These are phyloP conservation scores for Dolichoris vasculosae DNA, from an alignment of 1,140 invertebrate genomes.

Conservation along the genomic window DNA sequence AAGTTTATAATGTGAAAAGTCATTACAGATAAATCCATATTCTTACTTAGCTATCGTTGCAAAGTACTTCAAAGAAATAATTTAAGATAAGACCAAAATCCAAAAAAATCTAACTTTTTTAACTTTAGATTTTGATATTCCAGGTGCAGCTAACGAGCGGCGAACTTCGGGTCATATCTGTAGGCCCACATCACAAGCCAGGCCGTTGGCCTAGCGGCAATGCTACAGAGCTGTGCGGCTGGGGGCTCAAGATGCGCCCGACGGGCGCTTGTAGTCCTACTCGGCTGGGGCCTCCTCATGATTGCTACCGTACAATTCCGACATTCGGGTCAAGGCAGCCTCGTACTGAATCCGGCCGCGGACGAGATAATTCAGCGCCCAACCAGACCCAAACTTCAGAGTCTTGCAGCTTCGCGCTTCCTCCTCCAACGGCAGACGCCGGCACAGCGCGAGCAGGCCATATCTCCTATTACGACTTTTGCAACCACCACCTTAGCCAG, in stretches of 20 bases:
- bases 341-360: background rate
- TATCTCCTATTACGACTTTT: conserved; percentile 1
- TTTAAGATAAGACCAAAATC: no score
- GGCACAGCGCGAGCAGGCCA: conserved; percentile 61
- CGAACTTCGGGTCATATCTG: background rate
- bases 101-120: no score
- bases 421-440: conserved; percentile 67
- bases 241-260: conserved; percentile 72
- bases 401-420: conserved; percentile 67
- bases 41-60: no score
- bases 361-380: conserved; percentile 32
- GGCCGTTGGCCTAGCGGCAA: conserved; percentile 42
- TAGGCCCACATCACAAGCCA: background rate
- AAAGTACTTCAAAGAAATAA: no score
- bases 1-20: no score
- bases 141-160: conserved; percentile 31
- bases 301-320: conserved; percentile 72
- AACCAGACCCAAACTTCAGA: conserved; percentile 59
- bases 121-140: background rate
- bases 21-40: no score
- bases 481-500: conserved; percentile 21
- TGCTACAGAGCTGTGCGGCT: conserved; percentile 64
- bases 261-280: conserved; percentile 71
- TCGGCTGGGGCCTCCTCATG: conserved; percentile 74
- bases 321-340: conserved; percentile 58